Percentiles rank a stretch among this genome's conserved stretches.
Conservation (phyloP, 2,888 invertebrate genomes). For the Acleris holmiana region DNA sequence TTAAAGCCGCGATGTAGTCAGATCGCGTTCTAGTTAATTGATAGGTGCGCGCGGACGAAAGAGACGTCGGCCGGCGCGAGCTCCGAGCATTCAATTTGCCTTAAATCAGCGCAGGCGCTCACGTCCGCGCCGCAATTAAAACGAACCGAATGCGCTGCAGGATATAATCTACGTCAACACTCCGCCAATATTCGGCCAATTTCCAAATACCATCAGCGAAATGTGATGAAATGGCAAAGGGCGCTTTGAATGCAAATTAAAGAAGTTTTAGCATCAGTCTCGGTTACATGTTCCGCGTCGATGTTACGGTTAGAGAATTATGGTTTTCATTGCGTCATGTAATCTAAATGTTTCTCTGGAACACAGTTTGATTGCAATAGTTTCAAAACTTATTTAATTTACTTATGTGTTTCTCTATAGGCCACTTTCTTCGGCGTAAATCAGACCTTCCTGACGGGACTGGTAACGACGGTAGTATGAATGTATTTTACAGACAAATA, state of each 20-base stretch:
- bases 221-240: slow-evolving; percentile 35
- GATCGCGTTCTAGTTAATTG: slow-evolving; percentile 63
- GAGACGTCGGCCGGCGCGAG: slow-evolving; percentile 58
- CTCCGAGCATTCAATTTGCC: slow-evolving; percentile 72
- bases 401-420: too few species aligned
- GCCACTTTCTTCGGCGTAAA: too few species aligned
- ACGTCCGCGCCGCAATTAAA: slow-evolving; percentile 65
- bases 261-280: slow-evolving; percentile 20
- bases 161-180: slow-evolving; percentile 68
- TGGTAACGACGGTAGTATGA: too few species aligned
- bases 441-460: too few species aligned
- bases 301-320: neutral
- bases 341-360: neutral
- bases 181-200: slow-evolving; percentile 54
- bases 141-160: slow-evolving; percentile 61
- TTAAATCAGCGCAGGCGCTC: slow-evolving; percentile 66
- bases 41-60: slow-evolving; percentile 61
- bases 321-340: neutral
- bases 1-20: slow-evolving; percentile 51
- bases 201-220: slow-evolving; percentile 50
- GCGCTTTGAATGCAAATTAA: slow-evolving; percentile 31
- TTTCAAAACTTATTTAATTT: too few species aligned
- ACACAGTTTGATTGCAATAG: too few species aligned
- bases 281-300: slow-evolving; percentile 12
- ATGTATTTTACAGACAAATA: too few species aligned